Conservation (phyloP, 2,113 vertebrate genomes). For the Ochotona curzoniae region DNA sequence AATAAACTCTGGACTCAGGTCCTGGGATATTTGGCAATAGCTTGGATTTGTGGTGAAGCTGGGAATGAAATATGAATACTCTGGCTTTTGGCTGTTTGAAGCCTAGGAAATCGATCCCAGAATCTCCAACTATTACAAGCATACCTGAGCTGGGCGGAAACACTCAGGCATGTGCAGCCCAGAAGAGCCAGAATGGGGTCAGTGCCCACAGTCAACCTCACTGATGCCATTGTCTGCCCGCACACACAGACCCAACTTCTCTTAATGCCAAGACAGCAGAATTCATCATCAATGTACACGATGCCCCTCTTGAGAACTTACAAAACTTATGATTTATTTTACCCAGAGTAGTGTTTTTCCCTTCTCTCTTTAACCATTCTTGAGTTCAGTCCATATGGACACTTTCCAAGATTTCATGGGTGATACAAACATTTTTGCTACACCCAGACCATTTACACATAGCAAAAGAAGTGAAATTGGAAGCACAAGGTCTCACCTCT, state of each 20-base stretch:
- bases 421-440: not conserved
- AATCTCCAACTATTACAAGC: slow-evolving; percentile 60
- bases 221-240: not conserved
- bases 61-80: slow-evolving; percentile 65
- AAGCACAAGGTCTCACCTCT: slow-evolving; percentile 1
- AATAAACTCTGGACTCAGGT: slow-evolving; percentile 46
- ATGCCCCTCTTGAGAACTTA: not conserved
- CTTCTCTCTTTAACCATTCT: not conserved
- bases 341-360: not conserved
- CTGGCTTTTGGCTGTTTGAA: slow-evolving; percentile 56
- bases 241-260: not conserved
- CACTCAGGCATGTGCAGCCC: slow-evolving; percentile 7
- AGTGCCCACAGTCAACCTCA: not conserved
- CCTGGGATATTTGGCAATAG: slow-evolving; percentile 55
- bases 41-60: slow-evolving; percentile 62
- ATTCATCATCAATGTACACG: not conserved
- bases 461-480: slow-evolving; percentile 28
- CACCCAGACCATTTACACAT: not conserved
- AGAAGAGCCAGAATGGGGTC: not conserved
- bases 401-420: slow-evolving; percentile 16
- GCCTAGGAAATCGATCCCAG: slow-evolving; percentile 60
- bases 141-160: slow-evolving; percentile 63
- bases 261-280: not conserved
- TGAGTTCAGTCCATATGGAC: not conserved
- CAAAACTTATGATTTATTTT: not conserved